Conservation (phyloP, 1,140 invertebrate genomes). For the Chelonus insularis region DNA sequence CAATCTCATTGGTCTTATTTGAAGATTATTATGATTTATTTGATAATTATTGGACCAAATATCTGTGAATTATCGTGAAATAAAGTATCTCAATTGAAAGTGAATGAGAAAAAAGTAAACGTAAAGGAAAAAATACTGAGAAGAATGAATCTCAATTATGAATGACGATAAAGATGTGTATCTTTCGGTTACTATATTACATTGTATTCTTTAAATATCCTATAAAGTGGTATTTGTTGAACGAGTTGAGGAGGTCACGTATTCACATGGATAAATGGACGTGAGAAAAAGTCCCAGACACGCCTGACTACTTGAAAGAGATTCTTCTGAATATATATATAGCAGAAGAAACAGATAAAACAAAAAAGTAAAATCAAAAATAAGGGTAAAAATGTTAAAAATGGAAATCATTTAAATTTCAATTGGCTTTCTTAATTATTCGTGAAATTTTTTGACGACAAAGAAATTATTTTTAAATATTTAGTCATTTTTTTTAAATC, state of each 20-base stretch:
- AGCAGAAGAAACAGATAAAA: not conserved
- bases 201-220: conserved; percentile 38
- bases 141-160: not conserved
- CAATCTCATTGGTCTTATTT: too few relatives aligned
- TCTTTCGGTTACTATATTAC: not conserved
- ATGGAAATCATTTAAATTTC: too few relatives aligned
- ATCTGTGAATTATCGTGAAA: too few relatives aligned
- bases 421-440: too few relatives aligned
- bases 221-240: conserved; percentile 38
- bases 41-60: too few relatives aligned
- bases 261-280: conserved; percentile 33
- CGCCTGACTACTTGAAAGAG: not conserved
- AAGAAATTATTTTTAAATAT: too few relatives aligned
- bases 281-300: conserved; percentile 34
- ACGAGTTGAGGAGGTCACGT: conserved; percentile 43
- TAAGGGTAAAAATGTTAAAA: not conserved
- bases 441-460: too few relatives aligned
- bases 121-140: too few relatives aligned
- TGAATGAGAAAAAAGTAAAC: too few relatives aligned
- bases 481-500: too few relatives aligned
- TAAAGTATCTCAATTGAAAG: too few relatives aligned
- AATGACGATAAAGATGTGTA: not conserved
- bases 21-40: too few relatives aligned
- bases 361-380: not conserved
- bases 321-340: not conserved